Percentiles rank a stretch among this genome's conserved stretches.
Conservation (phyloP, 2,113 vertebrate species). For the Muntiacus reevesi region DNA sequence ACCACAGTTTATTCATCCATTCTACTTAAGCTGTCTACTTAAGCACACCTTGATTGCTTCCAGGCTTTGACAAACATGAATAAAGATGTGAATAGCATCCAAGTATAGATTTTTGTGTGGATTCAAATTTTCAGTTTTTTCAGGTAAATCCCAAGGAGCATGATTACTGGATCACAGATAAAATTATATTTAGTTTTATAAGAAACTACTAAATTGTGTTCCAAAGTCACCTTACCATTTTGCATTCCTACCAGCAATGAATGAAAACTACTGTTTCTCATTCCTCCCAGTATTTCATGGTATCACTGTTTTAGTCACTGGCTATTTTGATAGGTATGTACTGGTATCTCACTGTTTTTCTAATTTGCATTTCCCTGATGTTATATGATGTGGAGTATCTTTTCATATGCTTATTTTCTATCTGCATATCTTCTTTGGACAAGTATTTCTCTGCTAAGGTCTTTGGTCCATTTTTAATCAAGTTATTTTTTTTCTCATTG, state of each 20-base stretch:
- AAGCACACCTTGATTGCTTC: background rate
- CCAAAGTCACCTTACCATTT: background rate
- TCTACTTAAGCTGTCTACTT: background rate
- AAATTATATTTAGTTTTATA: background rate
- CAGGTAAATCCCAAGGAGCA: background rate
- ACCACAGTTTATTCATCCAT: background rate
- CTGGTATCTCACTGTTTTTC: background rate
- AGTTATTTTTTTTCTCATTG: background rate
- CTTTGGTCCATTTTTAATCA: background rate
- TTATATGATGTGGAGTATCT: background rate
- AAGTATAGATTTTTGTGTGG: background rate
- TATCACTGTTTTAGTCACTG: background rate
- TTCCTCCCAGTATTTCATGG: background rate
- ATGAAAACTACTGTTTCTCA: background rate
- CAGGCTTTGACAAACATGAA: background rate
- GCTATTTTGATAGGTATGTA: background rate
- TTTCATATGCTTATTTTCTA: background rate
- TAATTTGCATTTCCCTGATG: background rate
- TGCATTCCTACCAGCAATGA: background rate
- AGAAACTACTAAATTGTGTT: background rate
- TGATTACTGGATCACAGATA: background rate
- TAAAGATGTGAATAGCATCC: background rate
- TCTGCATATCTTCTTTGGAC: background rate
- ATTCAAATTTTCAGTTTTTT: background rate
- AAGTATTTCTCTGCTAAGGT: background rate